Evolutionary conservation across 2,113 vertebrate species (phyloP).

Genomic region (Verasper variegatus): DNA sequence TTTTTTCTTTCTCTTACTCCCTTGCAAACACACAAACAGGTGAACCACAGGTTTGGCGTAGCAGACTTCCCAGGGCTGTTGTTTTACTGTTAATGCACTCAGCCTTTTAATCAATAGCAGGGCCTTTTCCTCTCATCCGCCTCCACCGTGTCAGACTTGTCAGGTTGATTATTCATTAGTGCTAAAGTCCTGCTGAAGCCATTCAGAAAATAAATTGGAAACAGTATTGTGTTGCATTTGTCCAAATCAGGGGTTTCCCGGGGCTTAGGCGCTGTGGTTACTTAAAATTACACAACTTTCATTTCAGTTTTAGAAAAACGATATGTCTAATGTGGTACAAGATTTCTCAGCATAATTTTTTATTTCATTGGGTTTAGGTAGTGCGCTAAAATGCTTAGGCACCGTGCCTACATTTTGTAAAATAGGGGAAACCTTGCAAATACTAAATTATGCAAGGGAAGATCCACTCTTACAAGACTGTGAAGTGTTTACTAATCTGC

Average conservation of each 20-base stretch:
- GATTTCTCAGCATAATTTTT: background rate
- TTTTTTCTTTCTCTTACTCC: constrained; percentile 6
- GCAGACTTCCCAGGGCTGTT: constrained; percentile 49
- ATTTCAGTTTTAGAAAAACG: background rate
- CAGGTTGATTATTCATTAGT: constrained; percentile 70
- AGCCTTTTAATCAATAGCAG: constrained; percentile 67
- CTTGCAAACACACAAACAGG: constrained; percentile 15
- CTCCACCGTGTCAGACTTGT: constrained; percentile 42
- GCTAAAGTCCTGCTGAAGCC: constrained; percentile 56
- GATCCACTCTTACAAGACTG: background rate
- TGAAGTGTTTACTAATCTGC: background rate
- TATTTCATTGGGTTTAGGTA: background rate
- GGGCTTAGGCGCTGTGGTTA: background rate
- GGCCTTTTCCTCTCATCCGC: constrained; percentile 48
- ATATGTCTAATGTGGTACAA: background rate
- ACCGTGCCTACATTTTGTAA: background rate
- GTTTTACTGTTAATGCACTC: constrained; percentile 70
- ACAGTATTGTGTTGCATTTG: background rate
- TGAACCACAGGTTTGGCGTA: constrained; percentile 30
- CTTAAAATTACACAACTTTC: background rate
- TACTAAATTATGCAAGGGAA: background rate
- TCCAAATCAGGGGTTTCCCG: background rate
- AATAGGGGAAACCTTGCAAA: background rate
- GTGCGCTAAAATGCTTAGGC: background rate
- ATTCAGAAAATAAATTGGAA: constrained; percentile 52